These are phyloP conservation scores for Hypercompe scribonia DNA, from an alignment of 2,888 invertebrate genomes.

Conservation along the genomic window DNA sequence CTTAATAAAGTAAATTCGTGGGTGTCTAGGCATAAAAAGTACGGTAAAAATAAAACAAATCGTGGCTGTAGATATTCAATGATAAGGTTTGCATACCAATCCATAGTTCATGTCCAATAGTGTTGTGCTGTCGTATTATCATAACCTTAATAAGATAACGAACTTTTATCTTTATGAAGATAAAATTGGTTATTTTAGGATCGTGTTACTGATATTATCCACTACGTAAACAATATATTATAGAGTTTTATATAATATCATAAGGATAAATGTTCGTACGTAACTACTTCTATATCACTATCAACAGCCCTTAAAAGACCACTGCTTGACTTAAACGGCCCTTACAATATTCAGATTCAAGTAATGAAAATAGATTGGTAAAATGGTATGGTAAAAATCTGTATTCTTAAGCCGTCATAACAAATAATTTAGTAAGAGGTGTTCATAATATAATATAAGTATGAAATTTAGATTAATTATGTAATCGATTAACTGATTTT, in stretches of 20 bases:
- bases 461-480: too few relatives aligned
- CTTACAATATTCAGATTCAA: too few relatives aligned
- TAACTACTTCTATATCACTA: too few relatives aligned
- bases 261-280: too few relatives aligned
- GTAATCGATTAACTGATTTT: too few relatives aligned
- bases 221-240: neutral
- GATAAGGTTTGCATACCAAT: neutral
- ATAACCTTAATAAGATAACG: slow-evolving; percentile 12
- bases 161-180: slow-evolving; percentile 13
- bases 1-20: neutral
- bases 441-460: too few relatives aligned
- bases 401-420: too few relatives aligned
- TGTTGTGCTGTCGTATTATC: slow-evolving; percentile 4
- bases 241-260: neutral
- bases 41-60: neutral
- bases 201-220: slow-evolving; percentile 6
- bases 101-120: neutral
- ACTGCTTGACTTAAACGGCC: too few relatives aligned
- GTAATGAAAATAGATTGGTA: too few relatives aligned
- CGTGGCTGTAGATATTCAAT: neutral
- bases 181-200: slow-evolving; percentile 16
- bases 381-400: too few relatives aligned
- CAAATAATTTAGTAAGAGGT: too few relatives aligned
- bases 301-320: too few relatives aligned
- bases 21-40: neutral